These are phyloP conservation scores for Neopipo cinnamomea DNA, from an alignment of 2,113 vertebrate genomes.

Conservation along the genomic window DNA sequence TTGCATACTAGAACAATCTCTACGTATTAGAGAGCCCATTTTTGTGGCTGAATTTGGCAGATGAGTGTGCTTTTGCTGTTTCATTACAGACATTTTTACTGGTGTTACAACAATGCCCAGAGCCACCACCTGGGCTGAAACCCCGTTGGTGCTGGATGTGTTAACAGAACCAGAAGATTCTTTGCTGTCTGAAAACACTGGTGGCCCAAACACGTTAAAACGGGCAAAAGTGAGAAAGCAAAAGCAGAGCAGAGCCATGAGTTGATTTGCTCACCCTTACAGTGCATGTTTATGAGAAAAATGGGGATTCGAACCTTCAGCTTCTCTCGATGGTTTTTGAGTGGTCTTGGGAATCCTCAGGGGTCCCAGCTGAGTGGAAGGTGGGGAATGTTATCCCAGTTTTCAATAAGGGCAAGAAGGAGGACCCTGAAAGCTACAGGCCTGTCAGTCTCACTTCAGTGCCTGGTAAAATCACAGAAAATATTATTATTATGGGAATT, in stretches of 20 bases:
- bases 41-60: slow-evolving; percentile 40
- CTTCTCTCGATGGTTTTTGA: neutral
- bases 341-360: neutral
- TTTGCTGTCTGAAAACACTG: neutral
- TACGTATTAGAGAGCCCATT: neutral
- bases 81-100: slow-evolving; percentile 31
- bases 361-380: neutral
- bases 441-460: neutral
- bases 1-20: neutral
- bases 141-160: neutral
- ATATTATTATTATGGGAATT: neutral
- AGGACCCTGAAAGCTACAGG: neutral
- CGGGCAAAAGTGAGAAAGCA: neutral
- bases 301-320: neutral
- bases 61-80: slow-evolving; percentile 21
- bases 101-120: neutral
- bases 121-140: neutral
- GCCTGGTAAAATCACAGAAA: neutral
- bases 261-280: neutral
- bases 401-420: neutral
- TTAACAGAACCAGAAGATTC: neutral
- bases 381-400: neutral
- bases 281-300: neutral
- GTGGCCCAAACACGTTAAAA: neutral
- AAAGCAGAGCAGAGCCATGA: neutral